Evolutionary conservation across 2,113 vertebrate species (phyloP).

Genomic region (Martes martes): DNA sequence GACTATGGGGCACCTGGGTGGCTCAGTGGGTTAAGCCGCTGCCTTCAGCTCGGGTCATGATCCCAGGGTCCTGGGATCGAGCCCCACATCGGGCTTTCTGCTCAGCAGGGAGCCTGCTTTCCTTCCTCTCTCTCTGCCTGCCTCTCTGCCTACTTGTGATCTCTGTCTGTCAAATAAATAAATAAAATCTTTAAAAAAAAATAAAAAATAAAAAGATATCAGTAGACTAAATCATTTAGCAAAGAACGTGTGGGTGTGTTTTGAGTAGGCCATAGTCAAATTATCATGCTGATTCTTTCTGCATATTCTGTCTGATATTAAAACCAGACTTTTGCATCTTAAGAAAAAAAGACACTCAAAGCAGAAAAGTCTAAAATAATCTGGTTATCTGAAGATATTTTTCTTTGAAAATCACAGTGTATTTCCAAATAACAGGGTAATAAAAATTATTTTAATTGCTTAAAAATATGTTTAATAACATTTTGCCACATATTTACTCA

Average conservation of each 20-base stretch:
- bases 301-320: slow-evolving; percentile 57
- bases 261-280: slow-evolving; percentile 36
- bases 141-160: too few species aligned
- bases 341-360: background rate
- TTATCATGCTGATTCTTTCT: slow-evolving; percentile 25
- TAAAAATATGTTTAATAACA: background rate
- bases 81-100: too few species aligned
- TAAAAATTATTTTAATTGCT: background rate
- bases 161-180: too few species aligned
- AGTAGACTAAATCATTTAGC: slow-evolving; percentile 25
- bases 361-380: background rate
- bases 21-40: too few species aligned
- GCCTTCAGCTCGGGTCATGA: too few species aligned
- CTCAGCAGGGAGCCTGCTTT: too few species aligned
- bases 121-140: too few species aligned
- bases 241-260: slow-evolving; percentile 44
- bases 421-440: slow-evolving; percentile 33
- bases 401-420: slow-evolving; percentile 5
- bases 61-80: too few species aligned
- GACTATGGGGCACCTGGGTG: background rate
- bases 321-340: slow-evolving; percentile 48
- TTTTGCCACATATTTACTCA: background rate
- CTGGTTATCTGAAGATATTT: slow-evolving; percentile 18
- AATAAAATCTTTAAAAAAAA: too few species aligned
- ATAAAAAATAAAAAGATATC: slow-evolving; percentile 6